Evolutionary conservation across 2,888 invertebrate species (phyloP).

Genomic region (Zaprionus obscuricornis): DNA sequence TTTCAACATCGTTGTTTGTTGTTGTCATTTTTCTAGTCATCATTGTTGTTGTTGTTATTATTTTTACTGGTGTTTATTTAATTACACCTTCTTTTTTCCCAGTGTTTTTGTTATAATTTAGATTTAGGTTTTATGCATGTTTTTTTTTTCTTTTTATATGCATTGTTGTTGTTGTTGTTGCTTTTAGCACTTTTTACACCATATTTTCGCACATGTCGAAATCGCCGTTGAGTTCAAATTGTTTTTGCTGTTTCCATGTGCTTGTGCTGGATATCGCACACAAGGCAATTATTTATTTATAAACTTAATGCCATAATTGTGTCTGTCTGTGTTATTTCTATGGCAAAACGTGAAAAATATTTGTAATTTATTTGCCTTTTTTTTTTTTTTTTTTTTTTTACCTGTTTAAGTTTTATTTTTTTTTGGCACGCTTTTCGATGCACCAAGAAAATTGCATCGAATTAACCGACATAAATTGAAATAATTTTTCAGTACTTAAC

Average conservation of each 20-base stretch:
- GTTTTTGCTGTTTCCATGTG: constrained; percentile 19
- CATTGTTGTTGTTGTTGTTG: constrained; percentile 15
- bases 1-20: constrained; percentile 77
- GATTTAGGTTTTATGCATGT: constrained; percentile 30
- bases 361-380: not conserved
- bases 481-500: not conserved
- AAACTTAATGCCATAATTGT: constrained; percentile 31
- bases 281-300: constrained; percentile 46
- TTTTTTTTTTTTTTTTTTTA: not conserved
- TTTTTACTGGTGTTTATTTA: constrained; percentile 51
- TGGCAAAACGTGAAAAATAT: constrained; percentile 24
- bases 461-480: constrained; percentile 4
- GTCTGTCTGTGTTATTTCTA: constrained; percentile 8
- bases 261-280: constrained; percentile 3
- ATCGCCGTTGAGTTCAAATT: constrained; percentile 19
- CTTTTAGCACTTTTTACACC: constrained; percentile 34
- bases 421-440: constrained; percentile 5
- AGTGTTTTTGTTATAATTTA: constrained; percentile 47
- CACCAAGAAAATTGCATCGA: constrained; percentile 7
- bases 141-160: constrained; percentile 3
- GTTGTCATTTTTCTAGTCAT: constrained; percentile 25
- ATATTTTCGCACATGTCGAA: constrained; percentile 57
- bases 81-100: constrained; percentile 58
- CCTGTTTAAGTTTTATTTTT: not conserved
- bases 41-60: constrained; percentile 16